Conservation (phyloP, 2,888 invertebrate species). For the Caenorhabditis sulstoni region DNA sequence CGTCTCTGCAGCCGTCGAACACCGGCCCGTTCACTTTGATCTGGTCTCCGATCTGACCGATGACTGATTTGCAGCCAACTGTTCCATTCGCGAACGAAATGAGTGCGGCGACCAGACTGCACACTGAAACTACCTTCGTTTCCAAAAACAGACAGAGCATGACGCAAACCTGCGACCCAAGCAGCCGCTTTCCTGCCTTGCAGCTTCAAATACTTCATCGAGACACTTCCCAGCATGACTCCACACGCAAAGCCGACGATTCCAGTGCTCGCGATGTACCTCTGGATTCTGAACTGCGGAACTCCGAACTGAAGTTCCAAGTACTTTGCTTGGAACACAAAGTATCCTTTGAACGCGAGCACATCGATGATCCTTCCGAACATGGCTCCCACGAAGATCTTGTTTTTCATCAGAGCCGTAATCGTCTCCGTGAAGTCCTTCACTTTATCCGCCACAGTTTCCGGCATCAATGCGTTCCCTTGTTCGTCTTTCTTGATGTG, state of each 20-base stretch:
- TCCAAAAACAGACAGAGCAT: not conserved
- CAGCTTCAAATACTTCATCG: slow-evolving; percentile 70
- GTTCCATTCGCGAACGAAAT: slow-evolving; percentile 75
- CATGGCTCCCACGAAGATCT: slow-evolving; percentile 76
- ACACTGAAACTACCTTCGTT: slow-evolving; percentile 68
- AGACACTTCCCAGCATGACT: slow-evolving; percentile 68
- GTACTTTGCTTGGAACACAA: slow-evolving; percentile 80
- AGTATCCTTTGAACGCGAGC: slow-evolving; percentile 80
- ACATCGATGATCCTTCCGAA: slow-evolving; percentile 80
- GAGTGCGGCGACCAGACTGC: slow-evolving; percentile 74
- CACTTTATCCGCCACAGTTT: slow-evolving; percentile 64
- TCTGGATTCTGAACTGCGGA: slow-evolving; percentile 78
- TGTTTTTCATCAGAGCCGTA: slow-evolving; percentile 68
- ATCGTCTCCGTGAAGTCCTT: slow-evolving; percentile 71
- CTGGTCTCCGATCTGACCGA: slow-evolving; percentile 74
- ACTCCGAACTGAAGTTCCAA: slow-evolving; percentile 80
- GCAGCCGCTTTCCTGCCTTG: slow-evolving; percentile 66
- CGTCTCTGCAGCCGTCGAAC: slow-evolving; percentile 77
- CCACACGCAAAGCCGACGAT: slow-evolving; percentile 75
- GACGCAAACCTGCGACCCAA: slow-evolving; percentile 53
- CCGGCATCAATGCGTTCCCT: slow-evolving; percentile 71
- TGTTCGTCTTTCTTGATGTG: slow-evolving; percentile 72
- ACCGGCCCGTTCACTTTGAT: slow-evolving; percentile 48
- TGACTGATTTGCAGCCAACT: slow-evolving; percentile 78
- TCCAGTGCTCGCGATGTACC: slow-evolving; percentile 75